Percentiles rank a stretch among this genome's conserved stretches.
phyloP scores from a whole-genome alignment of 2,888 invertebrate genomes.

The Nomada goodeniana region DNA sequence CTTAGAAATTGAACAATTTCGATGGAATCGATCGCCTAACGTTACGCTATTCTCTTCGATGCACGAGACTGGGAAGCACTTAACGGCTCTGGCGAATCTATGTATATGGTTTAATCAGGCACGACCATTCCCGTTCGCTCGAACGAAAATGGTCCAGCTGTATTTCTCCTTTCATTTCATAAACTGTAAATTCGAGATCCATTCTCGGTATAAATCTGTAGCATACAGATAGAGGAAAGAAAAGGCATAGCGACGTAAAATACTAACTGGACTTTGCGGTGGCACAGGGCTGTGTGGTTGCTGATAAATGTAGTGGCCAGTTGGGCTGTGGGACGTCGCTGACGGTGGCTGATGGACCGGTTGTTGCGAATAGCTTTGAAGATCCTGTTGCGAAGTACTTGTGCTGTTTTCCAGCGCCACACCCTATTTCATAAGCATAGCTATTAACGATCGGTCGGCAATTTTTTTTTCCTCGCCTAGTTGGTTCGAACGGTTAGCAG shows the following conservation, averaged over 20 bases:
- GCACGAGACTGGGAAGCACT: too few species aligned
- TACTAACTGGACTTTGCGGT: slow-evolving; percentile 83
- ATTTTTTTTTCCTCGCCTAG: slow-evolving; percentile 22
- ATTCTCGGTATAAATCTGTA: neutral
- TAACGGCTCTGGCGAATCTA: too few species aligned
- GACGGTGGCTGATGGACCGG: slow-evolving; percentile 81
- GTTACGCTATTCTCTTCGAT: too few species aligned
- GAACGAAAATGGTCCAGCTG: too few species aligned
- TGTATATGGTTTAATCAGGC: too few species aligned
- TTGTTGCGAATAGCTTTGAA: slow-evolving; percentile 85
- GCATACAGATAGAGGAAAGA: neutral
- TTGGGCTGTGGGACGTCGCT: slow-evolving; percentile 79
- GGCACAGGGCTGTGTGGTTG: slow-evolving; percentile 82
- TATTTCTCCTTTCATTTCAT: too few species aligned
- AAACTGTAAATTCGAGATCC: neutral
- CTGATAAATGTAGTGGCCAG: slow-evolving; percentile 81
- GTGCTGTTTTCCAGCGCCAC: slow-evolving; percentile 88
- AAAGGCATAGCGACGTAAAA: neutral
- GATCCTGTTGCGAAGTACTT: slow-evolving; percentile 86
- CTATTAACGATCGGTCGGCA: slow-evolving; percentile 70
- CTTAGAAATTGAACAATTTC: too few species aligned
- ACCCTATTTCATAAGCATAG: slow-evolving; percentile 84
- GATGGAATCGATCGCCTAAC: too few species aligned
- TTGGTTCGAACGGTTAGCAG: slow-evolving; percentile 36
- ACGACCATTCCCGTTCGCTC: too few species aligned